Base-by-base conservation (phyloP, 2,113 vertebrate genomes). In the Myotis davidii region DNA sequence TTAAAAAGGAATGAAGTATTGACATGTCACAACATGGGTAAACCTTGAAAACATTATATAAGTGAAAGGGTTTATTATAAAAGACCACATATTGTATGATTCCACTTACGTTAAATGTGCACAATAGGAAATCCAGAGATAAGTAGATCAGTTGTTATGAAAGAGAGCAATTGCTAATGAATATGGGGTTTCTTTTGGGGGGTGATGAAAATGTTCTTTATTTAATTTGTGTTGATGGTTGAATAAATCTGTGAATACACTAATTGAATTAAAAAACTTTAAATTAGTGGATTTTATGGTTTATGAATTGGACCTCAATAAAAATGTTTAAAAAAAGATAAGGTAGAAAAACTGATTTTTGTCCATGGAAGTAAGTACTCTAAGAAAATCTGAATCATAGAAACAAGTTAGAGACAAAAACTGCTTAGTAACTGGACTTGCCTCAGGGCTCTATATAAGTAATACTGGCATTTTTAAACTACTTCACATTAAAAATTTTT, bases 371-470 rank as follows among this genome's bases (percentile, higher is more conserved):
- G 23, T 79, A 79, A 79, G 34, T 42, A 61, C 9, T 79, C 29
- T 93, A 54, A 91, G 70, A 81, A 94, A 88, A 59, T 61, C 23
- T 89, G 85, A 95, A 89, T 82, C 52, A 70, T 29, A 73, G 69
- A 85, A 86, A 77, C 0, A 50, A 61, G 14, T 64, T 52, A 79
- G 84, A 87, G 54, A 81, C 23, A 91, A 76, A 76, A 82, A 77
- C n/a, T 78, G 21, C 61, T 59, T 18, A 73, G 61, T 39, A 65
- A 89, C 3, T 85, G 54, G 50, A 81, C 72, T 94, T 95, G 39
- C 21, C n/a, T 9, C 7, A 94, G 70, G 23, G n/a, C 50, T 54
- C 39, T 84, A 9, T 82, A 77, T 94, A 90, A 61, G 42, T 78
- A 67, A 90, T 18, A 81, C 37, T 52, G 67, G 69, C 34, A 52